phyloP scores from a whole-genome alignment of 2,113 vertebrate species.

The Halcyon senegalensis region DNA sequence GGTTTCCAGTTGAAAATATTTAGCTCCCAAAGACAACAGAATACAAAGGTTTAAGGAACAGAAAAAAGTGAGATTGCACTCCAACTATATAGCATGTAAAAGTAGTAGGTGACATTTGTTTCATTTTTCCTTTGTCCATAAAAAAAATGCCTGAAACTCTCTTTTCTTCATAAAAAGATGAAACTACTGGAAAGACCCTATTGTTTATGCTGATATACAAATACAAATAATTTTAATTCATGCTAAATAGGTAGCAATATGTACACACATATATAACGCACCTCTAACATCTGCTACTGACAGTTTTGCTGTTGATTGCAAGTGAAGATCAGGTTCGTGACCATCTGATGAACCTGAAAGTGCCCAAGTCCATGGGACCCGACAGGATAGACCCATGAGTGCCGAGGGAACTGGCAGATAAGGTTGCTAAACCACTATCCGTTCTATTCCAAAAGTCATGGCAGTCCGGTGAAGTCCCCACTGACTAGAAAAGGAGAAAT shows the following conservation, averaged over 20 bases:
- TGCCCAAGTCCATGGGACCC: too few species aligned
- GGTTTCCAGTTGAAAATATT: background rate
- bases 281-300: background rate
- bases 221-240: background rate
- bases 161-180: background rate
- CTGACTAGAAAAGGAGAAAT: too few species aligned
- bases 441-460: too few species aligned
- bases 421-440: too few species aligned
- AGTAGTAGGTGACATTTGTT: background rate
- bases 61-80: background rate
- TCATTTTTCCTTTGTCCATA: background rate
- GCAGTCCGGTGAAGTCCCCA: too few species aligned
- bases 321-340: too few species aligned
- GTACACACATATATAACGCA: background rate
- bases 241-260: background rate
- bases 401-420: too few species aligned
- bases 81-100: background rate
- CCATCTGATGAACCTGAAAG: too few species aligned
- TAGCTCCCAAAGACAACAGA: background rate
- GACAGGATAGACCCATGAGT: too few species aligned
- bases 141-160: background rate
- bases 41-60: background rate
- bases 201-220: background rate
- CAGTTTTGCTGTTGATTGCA: background rate
- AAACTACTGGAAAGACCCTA: background rate